A percentile compares a stretch with the other conserved stretches of the same genome.
phyloP scores from a whole-genome alignment of 2,113 vertebrate species.

The Mobula birostris region DNA sequence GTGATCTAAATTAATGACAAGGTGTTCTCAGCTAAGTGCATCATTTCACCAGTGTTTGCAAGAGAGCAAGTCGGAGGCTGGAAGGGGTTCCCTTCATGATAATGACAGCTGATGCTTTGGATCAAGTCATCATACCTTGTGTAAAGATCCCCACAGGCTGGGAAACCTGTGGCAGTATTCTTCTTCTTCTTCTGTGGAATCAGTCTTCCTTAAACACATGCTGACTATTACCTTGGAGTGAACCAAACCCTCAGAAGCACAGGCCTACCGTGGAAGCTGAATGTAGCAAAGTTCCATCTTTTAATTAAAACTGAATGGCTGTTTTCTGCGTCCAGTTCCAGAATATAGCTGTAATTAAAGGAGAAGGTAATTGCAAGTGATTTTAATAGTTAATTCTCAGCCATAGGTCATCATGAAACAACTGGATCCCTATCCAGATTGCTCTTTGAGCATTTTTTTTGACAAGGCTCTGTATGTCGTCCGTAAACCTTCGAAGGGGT shows the following conservation, averaged over 20 bases:
- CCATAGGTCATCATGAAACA: not conserved
- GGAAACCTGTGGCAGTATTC: not conserved
- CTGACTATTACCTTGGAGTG: not conserved
- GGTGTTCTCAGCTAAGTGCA: not conserved
- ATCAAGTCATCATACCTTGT: not conserved
- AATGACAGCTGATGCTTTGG: not conserved
- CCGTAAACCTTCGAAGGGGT: not conserved
- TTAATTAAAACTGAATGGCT: not conserved
- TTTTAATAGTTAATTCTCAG: not conserved
- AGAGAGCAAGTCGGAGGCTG: not conserved
- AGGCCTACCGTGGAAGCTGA: not conserved
- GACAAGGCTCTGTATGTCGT: too few species aligned
- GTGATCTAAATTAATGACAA: too few species aligned
- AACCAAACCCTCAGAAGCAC: not conserved
- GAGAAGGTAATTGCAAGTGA: not conserved
- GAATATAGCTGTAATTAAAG: not conserved
- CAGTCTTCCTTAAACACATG: not conserved
- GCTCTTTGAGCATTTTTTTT: not conserved
- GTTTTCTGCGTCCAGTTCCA: not conserved
- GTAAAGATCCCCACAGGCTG: not conserved
- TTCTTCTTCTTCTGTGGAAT: not conserved
- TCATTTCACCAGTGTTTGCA: not conserved
- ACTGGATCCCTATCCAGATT: not conserved
- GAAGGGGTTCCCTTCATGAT: not conserved
- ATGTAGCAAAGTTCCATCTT: not conserved